Conservation (phyloP, 2,113 vertebrate species). For the Dolichotis patagonum region DNA sequence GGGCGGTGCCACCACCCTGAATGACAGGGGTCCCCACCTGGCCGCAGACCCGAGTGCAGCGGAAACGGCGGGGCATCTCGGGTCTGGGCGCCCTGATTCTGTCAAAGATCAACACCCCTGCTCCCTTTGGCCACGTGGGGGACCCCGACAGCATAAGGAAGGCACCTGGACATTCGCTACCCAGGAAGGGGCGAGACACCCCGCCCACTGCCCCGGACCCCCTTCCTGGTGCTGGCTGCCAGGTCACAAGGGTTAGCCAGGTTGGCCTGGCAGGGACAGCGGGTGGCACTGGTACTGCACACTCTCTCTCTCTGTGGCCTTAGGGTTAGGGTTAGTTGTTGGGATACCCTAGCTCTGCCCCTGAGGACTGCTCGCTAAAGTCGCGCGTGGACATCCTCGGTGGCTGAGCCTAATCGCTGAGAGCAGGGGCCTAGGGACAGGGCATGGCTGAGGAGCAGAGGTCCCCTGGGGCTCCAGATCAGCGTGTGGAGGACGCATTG, state of each 20-base stretch:
- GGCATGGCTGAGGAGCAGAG: not conserved
- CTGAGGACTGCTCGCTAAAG: not conserved
- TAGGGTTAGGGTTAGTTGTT: too few species aligned
- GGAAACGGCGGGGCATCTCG: too few species aligned
- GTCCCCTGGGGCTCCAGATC: not conserved
- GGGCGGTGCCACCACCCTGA: accelerated
- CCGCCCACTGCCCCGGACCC: not conserved
- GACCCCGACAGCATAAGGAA: not conserved
- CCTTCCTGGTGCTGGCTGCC: not conserved
- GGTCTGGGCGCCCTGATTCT: not conserved
- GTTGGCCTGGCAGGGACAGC: not conserved
- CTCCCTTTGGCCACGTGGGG: not conserved
- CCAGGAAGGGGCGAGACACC: not conserved
- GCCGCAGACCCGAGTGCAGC: too few species aligned
- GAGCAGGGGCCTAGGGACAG: not conserved
- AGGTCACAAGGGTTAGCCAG: not conserved
- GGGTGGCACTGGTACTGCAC: too few species aligned
- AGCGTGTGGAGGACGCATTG: not conserved
- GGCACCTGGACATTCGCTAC: not conserved
- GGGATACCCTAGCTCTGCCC: not conserved
- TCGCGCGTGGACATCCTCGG: not conserved
- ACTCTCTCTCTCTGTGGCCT: not conserved
- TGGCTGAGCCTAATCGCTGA: not conserved
- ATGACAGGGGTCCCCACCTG: not conserved
- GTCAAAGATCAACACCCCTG: not conserved